Evolutionary conservation across 1,140 invertebrate genomes (phyloP).

Genomic region (Lordiphosa stackelbergi): DNA sequence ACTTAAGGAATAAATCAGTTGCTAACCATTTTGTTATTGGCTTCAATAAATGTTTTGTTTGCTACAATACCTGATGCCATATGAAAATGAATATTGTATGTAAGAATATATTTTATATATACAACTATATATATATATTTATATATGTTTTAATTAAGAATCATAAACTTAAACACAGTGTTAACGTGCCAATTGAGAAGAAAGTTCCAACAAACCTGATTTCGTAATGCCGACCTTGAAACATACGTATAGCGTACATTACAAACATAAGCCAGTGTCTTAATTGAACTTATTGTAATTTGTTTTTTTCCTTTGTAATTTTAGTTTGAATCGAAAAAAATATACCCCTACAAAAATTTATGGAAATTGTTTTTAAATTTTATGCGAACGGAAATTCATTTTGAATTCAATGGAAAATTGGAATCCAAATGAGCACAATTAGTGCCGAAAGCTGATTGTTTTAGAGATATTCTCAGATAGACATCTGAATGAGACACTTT

Average conservation of each 20-base stretch:
- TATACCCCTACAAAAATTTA: conserved; percentile 2
- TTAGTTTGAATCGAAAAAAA: conserved; percentile 47
- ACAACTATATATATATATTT: conserved; percentile 46
- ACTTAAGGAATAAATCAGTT: conserved; percentile 21
- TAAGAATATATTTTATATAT: conserved; percentile 56
- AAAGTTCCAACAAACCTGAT: conserved; percentile 58
- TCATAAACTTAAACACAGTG: conserved; percentile 48
- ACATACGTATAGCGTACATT: conserved; percentile 36
- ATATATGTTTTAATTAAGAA: conserved; percentile 69
- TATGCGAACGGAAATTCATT: no score
- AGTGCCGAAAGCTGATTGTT: no score
- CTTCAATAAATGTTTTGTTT: conserved; percentile 40
- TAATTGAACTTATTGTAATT: conserved; percentile 42
- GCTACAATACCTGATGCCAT: conserved; percentile 64
- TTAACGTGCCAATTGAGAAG: conserved; percentile 53
- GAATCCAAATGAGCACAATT: no score
- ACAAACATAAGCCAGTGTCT: conserved; percentile 63
- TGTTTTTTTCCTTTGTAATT: conserved; percentile 43
- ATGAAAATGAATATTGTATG: conserved; percentile 32
- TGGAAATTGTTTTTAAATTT: background rate
- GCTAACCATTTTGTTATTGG: conserved; percentile 4
- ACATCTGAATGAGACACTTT: no score
- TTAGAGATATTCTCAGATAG: no score
- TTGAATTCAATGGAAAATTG: no score
- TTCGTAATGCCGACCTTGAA: conserved; percentile 62